A percentile compares a stretch with the other conserved stretches of the same genome.
These are phyloP conservation scores for Empis stercorea DNA, from an alignment of 2,888 invertebrate genomes.

Conservation along the genomic window DNA sequence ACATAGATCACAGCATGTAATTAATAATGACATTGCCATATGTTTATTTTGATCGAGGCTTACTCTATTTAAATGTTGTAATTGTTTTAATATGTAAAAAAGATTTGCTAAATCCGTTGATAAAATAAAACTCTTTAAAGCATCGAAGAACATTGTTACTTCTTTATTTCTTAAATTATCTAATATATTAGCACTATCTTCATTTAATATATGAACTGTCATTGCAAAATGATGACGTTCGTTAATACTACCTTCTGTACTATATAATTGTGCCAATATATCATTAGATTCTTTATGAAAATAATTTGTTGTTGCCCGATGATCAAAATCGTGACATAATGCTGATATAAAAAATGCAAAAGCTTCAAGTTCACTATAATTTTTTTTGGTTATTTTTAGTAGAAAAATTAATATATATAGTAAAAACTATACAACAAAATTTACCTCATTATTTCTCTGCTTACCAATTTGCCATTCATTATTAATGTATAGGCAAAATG, in stretches of 20 bases:
- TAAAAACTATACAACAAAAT: slow-evolving; percentile 12
- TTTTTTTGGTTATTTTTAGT: too few relatives aligned
- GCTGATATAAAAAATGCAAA: slow-evolving; percentile 63
- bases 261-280: slow-evolving; percentile 60
- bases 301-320: slow-evolving; percentile 73
- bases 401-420: neutral
- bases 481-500: slow-evolving; percentile 71
- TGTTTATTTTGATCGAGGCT: slow-evolving; percentile 44
- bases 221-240: slow-evolving; percentile 80
- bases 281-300: slow-evolving; percentile 54
- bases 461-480: slow-evolving; percentile 48
- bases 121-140: slow-evolving; percentile 61
- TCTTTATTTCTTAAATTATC: slow-evolving; percentile 54
- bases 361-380: slow-evolving; percentile 56
- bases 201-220: slow-evolving; percentile 70
- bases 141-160: slow-evolving; percentile 59
- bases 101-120: slow-evolving; percentile 74
- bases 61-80: slow-evolving; percentile 30
- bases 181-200: slow-evolving; percentile 73
- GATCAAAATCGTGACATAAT: slow-evolving; percentile 76
- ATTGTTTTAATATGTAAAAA: slow-evolving; percentile 40
- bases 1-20: slow-evolving; percentile 76
- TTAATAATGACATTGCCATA: slow-evolving; percentile 56
- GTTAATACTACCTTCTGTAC: slow-evolving; percentile 76
- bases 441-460: slow-evolving; percentile 49